Percentiles rank a stretch among this genome's conserved stretches.
Conservation (phyloP, 2,888 invertebrate species). For the Bombylius discolor region DNA sequence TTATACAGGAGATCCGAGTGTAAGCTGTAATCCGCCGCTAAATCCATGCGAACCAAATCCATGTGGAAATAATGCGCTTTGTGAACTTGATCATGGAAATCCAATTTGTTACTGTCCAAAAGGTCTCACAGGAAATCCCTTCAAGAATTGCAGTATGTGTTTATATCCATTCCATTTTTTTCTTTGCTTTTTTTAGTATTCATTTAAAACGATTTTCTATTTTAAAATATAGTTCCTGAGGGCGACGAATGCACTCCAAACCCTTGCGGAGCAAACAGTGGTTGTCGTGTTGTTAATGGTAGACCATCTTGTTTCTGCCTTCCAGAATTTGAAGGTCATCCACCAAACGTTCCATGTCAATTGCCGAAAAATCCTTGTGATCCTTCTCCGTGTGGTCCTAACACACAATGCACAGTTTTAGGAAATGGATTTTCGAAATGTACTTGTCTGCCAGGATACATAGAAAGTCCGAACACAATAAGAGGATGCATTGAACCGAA, state of each 20-base stretch:
- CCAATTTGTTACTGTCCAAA: conserved; percentile 84
- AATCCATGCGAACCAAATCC: conserved; percentile 75
- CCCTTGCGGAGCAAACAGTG: conserved; percentile 72
- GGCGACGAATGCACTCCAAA: conserved; percentile 72
- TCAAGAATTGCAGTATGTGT: conserved; percentile 77
- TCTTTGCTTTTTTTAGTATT: not conserved
- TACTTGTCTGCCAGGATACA: conserved; percentile 67
- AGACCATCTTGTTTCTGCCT: conserved; percentile 76
- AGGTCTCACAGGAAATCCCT: conserved; percentile 82
- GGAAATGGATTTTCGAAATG: conserved; percentile 76
- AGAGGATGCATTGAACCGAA: conserved; percentile 67
- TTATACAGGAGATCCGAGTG: conserved; percentile 62
- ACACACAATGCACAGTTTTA: conserved; percentile 68
- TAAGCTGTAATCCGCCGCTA: conserved; percentile 57
- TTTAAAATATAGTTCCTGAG: conserved; percentile 57
- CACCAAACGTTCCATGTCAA: conserved; percentile 57
- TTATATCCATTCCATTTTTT: not conserved
- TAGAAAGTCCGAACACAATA: conserved; percentile 79
- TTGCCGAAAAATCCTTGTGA: conserved; percentile 68
- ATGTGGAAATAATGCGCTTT: conserved; percentile 74
- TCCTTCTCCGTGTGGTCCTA: conserved; percentile 77
- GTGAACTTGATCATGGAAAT: conserved; percentile 71
- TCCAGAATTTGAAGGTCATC: conserved; percentile 75
- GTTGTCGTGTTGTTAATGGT: conserved; percentile 61
- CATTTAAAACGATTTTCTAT: not conserved